phyloP scores from a whole-genome alignment of 2,113 vertebrate genomes.

The Corythornis madagascariensis region DNA sequence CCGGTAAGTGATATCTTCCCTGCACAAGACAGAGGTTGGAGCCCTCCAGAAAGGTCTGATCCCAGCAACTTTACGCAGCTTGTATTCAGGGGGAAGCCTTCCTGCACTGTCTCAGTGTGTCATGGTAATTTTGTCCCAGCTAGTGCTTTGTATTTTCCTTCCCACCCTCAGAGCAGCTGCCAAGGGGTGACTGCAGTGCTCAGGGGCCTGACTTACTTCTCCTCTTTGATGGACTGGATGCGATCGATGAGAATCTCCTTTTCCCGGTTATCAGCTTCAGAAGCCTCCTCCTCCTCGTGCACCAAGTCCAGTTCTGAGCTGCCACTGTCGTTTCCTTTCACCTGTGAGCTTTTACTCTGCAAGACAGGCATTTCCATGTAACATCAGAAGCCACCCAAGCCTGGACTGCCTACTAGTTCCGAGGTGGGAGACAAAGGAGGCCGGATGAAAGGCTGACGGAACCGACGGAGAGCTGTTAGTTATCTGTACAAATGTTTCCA shows the following conservation, averaged over 20 bases:
- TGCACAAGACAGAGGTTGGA: slow-evolving; percentile 37
- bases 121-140: neutral
- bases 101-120: neutral
- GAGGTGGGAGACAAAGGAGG: neutral
- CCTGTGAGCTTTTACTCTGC: slow-evolving; percentile 74
- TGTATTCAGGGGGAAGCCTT: neutral
- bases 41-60: neutral
- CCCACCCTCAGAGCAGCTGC: neutral
- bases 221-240: slow-evolving; percentile 81
- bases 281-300: slow-evolving; percentile 82
- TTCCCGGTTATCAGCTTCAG: slow-evolving; percentile 81
- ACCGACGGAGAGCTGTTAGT: slow-evolving; percentile 5
- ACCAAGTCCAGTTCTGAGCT: slow-evolving; percentile 74
- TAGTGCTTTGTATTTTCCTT: neutral
- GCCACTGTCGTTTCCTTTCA: slow-evolving; percentile 2
- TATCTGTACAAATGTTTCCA: neutral
- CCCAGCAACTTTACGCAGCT: neutral
- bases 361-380: neutral
- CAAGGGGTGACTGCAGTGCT: too few species aligned
- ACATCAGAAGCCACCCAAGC: neutral
- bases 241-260: slow-evolving; percentile 88
- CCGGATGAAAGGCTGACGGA: neutral
- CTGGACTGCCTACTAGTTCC: neutral
- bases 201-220: too few species aligned
- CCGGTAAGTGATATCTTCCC: slow-evolving; percentile 92